phyloP scores from a whole-genome alignment of 2,113 vertebrate genomes.

The Coreoperca whiteheadi region DNA sequence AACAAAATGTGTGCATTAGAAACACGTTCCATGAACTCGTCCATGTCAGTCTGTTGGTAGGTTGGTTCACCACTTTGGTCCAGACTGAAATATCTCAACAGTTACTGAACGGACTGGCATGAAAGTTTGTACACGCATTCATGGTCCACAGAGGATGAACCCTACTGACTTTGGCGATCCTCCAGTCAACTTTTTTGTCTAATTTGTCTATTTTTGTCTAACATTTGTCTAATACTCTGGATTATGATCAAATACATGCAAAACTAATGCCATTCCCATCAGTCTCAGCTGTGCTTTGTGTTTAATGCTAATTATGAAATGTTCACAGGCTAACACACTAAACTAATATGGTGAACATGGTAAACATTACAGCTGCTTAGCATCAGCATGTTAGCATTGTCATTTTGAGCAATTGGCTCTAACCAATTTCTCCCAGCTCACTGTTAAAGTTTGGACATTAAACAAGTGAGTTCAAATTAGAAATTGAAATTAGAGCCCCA shows the following conservation, averaged over 20 bases:
- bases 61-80: neutral
- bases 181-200: no score
- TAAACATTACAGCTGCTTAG: neutral
- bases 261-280: no score
- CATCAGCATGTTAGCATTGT: neutral
- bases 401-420: no score
- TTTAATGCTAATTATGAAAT: neutral
- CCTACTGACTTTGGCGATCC: no score
- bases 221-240: no score
- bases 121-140: no score
- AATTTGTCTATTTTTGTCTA: no score
- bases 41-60: neutral
- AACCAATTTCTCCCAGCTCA: neutral
- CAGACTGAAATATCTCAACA: no score
- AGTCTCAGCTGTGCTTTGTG: no score
- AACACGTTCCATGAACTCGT: neutral
- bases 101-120: no score
- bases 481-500: neutral
- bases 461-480: neutral
- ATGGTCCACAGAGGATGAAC: no score
- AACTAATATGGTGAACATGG: neutral
- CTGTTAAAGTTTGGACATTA: neutral
- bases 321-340: neutral
- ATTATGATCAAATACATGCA: no score
- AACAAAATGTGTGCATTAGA: neutral